phyloP scores from a whole-genome alignment of 2,888 invertebrate genomes.

The Sympetrum striolatum region DNA sequence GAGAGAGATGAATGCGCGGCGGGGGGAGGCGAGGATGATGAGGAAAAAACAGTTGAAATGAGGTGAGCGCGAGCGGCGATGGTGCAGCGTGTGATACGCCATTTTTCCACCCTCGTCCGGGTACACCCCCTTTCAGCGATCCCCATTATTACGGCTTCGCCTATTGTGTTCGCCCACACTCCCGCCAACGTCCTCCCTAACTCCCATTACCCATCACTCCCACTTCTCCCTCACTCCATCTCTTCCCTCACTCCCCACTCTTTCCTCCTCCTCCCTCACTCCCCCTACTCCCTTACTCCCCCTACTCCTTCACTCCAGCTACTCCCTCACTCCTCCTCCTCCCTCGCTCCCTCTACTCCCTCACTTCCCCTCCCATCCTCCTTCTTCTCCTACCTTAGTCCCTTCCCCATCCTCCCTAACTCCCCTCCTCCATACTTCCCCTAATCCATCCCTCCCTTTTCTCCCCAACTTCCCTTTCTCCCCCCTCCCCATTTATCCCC shows the following conservation, averaged over 20 bases:
- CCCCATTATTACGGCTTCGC: not conserved
- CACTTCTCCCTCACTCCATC: not conserved
- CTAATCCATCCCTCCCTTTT: not conserved
- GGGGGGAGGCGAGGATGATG: not conserved
- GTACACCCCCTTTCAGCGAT: not conserved
- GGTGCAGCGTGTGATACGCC: not conserved
- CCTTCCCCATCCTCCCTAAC: not conserved
- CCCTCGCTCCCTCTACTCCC: not conserved
- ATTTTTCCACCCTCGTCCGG: conserved; percentile 1
- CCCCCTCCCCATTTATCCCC: too few species aligned
- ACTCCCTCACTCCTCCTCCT: not conserved
- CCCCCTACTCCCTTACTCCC: too few species aligned
- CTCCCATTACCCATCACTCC: not conserved
- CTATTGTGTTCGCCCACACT: not conserved
- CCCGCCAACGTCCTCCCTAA: not conserved
- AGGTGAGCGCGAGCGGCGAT: not conserved
- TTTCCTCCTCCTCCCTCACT: not conserved
- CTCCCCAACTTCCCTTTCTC: not conserved
- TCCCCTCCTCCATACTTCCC: not conserved
- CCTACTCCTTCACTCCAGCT: not conserved
- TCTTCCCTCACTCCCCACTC: not conserved
- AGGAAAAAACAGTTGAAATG: not conserved
- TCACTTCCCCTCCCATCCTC: too few species aligned
- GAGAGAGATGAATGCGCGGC: not conserved
- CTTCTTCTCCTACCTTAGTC: too few species aligned